Conservation (phyloP, 2,888 invertebrate species). For the Thymelicus lineola region DNA sequence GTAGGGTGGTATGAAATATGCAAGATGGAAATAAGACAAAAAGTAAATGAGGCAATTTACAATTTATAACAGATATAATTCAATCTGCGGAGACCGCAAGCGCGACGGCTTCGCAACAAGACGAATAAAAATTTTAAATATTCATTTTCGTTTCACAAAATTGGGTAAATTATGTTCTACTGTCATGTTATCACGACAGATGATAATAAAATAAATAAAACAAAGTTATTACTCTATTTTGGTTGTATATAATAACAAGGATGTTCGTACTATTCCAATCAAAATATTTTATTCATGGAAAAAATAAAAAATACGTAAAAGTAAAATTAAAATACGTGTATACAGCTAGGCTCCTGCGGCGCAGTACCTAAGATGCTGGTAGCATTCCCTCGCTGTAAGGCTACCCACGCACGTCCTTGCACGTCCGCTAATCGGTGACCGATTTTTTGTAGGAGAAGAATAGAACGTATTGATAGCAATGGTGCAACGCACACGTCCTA, state of each 20-base stretch:
- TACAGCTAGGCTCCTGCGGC: no score
- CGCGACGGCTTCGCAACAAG: slow-evolving; percentile 50
- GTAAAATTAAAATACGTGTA: no score
- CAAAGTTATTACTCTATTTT: background rate
- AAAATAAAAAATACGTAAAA: no score
- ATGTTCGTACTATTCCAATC: no score
- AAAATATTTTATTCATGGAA: no score
- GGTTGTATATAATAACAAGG: background rate
- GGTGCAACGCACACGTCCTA: no score
- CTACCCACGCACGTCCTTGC: no score
- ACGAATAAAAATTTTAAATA: slow-evolving; percentile 58
- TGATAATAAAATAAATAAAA: slow-evolving; percentile 40
- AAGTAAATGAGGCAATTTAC: slow-evolving; percentile 62
- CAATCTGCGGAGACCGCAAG: slow-evolving; percentile 55
- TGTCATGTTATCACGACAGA: slow-evolving; percentile 47
- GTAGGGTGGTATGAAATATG: slow-evolving; percentile 40
- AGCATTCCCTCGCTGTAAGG: no score
- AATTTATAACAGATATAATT: slow-evolving; percentile 65
- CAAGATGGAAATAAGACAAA: slow-evolving; percentile 43
- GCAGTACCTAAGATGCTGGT: no score
- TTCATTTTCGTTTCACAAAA: slow-evolving; percentile 61
- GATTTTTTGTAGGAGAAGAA: no score
- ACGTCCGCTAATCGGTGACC: no score
- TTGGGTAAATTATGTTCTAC: slow-evolving; percentile 54
- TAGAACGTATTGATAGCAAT: no score